Evolutionary conservation across 2,113 vertebrate genomes (phyloP), one percentile per base, ranked within the genome.

Genomic region (Aix galericulata): DNA sequence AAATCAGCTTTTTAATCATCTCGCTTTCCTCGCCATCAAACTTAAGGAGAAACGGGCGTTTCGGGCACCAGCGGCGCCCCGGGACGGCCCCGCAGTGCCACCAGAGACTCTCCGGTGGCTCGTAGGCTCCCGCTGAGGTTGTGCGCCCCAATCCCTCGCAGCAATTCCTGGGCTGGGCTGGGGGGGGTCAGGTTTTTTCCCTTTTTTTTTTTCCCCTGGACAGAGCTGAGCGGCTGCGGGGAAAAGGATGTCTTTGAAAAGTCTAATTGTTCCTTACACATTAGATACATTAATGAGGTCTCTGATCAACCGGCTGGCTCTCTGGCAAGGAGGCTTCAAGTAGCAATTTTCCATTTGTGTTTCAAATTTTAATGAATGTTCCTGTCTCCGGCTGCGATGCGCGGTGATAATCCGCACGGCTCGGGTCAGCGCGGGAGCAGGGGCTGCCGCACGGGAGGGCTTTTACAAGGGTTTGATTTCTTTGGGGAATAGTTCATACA

Each of bases 351-450:
- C 97, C 97, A 97, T 97, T 97, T 98, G 97, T 95, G 97, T 96
- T 97, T 98, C 97, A 98, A 97, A 97, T 97, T 97, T 98, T 98
- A 98, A 98, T 97, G 97, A 98, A 97, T 86, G 88, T 80, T 94
- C 90, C 95, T 85, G 92, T 98, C 97, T 97, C 94, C 44, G 97
- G 92, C 96, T 88, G 73, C 58, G 88, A 82, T 89, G 91, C 50
- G 72, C 86, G 63, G 91, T 76, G 91, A 94, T 95, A 94, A 96
- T 95, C 94, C 93, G 66, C 20, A 2, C n/a, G 22, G 88, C 75
- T 94, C 68, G 58, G 94, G 97, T 96, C 89, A 69, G 88, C 53
- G 14, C 55, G 18, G 67, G 94, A 96, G 91, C 96, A 91, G 78
- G 76, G 96, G 91, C 95, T 89, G 93, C 89, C 48, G 77, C 81